These are phyloP conservation scores for Tachystola acroxantha DNA, from an alignment of 2,888 invertebrate species.

Conservation along the genomic window DNA sequence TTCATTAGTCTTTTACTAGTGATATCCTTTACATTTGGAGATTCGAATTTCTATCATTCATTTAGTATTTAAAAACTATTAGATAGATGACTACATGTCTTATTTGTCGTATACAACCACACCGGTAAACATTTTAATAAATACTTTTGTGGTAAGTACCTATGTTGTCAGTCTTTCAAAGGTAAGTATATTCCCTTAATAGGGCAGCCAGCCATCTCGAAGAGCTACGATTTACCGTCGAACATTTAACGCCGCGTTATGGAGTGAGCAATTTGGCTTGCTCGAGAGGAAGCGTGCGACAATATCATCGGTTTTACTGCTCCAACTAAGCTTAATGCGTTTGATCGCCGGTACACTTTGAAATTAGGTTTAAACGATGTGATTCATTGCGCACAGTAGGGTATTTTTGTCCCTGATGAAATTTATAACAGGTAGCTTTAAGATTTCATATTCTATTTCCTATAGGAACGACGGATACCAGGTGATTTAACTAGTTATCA, in stretches of 20 bases:
- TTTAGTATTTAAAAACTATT: too few species aligned
- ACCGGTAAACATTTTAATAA: too few species aligned
- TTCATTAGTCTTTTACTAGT: too few species aligned
- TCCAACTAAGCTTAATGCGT: slow-evolving; percentile 19
- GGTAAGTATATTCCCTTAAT: background rate
- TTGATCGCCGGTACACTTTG: slow-evolving; percentile 21
- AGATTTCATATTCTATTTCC: too few species aligned
- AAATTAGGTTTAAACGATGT: slow-evolving; percentile 16
- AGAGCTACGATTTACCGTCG: slow-evolving; percentile 29
- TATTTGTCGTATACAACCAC: too few species aligned
- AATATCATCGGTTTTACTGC: slow-evolving; percentile 10
- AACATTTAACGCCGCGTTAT: slow-evolving; percentile 38
- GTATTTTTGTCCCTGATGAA: slow-evolving; percentile 16
- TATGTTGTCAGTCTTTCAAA: too few species aligned
- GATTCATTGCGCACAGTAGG: slow-evolving; percentile 14
- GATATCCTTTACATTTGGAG: too few species aligned
- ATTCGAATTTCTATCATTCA: too few species aligned
- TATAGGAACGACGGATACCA: too few species aligned
- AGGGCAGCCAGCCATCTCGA: slow-evolving; percentile 7
- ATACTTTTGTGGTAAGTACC: too few species aligned
- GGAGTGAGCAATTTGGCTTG: slow-evolving; percentile 36
- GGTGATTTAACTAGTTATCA: too few species aligned
- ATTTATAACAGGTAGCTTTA: slow-evolving; percentile 14
- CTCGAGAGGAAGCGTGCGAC: slow-evolving; percentile 14
- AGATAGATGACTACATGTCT: too few species aligned